Evolutionary conservation across 2,797 vertebrate genomes (phyloP), one percentile per base, ranked within the genome.

Genomic region (Eleutherodactylus coqui): DNA sequence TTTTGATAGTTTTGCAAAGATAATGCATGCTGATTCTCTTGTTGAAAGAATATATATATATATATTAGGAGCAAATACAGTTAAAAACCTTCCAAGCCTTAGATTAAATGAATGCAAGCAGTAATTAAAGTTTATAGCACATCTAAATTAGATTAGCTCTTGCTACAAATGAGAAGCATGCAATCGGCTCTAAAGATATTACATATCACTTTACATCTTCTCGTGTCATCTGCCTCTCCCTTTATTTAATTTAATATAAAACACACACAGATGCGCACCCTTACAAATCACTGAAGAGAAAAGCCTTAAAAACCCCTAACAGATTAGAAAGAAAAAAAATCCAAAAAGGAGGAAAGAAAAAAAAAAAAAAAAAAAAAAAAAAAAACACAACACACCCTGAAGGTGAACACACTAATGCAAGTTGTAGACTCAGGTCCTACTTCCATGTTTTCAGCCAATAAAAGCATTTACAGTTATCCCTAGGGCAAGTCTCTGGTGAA

Each of bases 351-450:
- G 43, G 43, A 43, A 38, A 36, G 9, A 17, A 67, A 32, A 62
- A 62, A 45, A 34, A 38, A 5, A 55, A 82, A 72, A 17, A 69
- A 24, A 64, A 64, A 34, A 32, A 32, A 62, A 62, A n/a, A 51
- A n/a, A 4, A 38, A 51, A 36, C 47, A 17, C 45, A 36, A 47
- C 11, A 1, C 3, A 21, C 67, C 81, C 81, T 73, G 14, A 32
- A 75, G 81, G 81, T 47, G 41, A 29, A 45, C 67, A 75, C 34
- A 83, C 16, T 58, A 83, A 83, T 73, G 73, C 36, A 72, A 55
- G 49, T 58, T 72, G 80, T 82, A 55, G 58, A 82, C 36, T 82
- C 43, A 11, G 27, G 19, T 43, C 27, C 34, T 16, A 49, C 36
- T 58, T 83, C 81, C 51, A 60, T 34, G 67, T 67, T 64, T 47